phyloP scores from a whole-genome alignment of 2,113 vertebrate genomes.

The Ploceus nigricollis region DNA sequence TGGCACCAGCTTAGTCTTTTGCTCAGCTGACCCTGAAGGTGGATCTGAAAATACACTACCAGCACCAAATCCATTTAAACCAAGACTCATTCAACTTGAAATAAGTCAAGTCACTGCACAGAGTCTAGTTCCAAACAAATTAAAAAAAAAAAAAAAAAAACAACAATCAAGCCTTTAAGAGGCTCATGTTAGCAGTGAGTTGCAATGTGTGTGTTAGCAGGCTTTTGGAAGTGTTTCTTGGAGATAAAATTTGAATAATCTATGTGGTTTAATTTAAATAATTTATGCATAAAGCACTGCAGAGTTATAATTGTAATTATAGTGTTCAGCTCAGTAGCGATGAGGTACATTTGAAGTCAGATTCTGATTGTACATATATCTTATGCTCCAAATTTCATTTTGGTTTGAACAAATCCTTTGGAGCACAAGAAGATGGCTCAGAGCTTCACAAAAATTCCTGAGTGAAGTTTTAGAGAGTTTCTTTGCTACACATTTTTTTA shows the following conservation, averaged over 20 bases:
- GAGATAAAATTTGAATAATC: slow-evolving; percentile 79
- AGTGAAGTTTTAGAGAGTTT: slow-evolving; percentile 65
- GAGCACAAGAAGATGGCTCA: slow-evolving; percentile 43
- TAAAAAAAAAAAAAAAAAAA: not conserved
- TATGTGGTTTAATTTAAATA: slow-evolving; percentile 73
- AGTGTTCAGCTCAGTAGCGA: slow-evolving; percentile 53
- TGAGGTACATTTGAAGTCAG: slow-evolving; percentile 63
- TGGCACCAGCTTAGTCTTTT: not conserved
- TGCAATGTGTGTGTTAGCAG: slow-evolving; percentile 41
- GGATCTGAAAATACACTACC: not conserved
- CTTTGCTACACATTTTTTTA: slow-evolving; percentile 32
- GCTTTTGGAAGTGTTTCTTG: slow-evolving; percentile 71
- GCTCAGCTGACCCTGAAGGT: not conserved
- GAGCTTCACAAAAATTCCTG: slow-evolving; percentile 58
- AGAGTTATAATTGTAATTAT: slow-evolving; percentile 75
- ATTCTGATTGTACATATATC: slow-evolving; percentile 43
- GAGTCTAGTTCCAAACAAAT: slow-evolving; percentile 1
- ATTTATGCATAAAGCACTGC: slow-evolving; percentile 72
- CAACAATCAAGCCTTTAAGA: slow-evolving; percentile 39
- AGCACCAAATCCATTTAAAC: not conserved
- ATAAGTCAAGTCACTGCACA: not conserved
- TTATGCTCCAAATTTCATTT: slow-evolving; percentile 53
- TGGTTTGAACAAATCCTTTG: slow-evolving; percentile 60
- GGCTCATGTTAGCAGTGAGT: slow-evolving; percentile 32
- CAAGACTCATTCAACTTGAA: slow-evolving; percentile 23